Evolutionary conservation across 2,888 invertebrate species (phyloP).

Genomic region (Drepana falcataria): DNA sequence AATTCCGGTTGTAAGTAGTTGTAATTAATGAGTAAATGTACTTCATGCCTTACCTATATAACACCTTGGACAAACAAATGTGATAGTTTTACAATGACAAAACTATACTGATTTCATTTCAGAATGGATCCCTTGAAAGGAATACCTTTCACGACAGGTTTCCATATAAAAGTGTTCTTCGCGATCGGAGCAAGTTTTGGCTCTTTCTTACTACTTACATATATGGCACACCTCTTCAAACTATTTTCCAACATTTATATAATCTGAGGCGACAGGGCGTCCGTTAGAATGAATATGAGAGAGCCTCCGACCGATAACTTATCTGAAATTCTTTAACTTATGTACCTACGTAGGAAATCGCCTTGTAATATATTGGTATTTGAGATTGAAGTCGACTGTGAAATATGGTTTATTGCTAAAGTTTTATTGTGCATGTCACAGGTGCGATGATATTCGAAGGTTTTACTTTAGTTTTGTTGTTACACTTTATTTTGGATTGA

Average conservation of each 20-base stretch:
- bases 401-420: slow-evolving; percentile 76
- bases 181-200: slow-evolving; percentile 37
- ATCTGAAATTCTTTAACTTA: slow-evolving; percentile 63
- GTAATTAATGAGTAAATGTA: too few relatives aligned
- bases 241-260: slow-evolving; percentile 32
- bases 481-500: slow-evolving; percentile 25
- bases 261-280: slow-evolving; percentile 36
- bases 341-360: slow-evolving; percentile 57
- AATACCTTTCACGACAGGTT: slow-evolving; percentile 21
- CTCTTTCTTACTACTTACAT: slow-evolving; percentile 23
- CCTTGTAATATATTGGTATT: slow-evolving; percentile 71
- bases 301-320: slow-evolving; percentile 54
- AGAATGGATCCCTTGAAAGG: slow-evolving; percentile 15
- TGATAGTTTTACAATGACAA: too few relatives aligned
- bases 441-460: slow-evolving; percentile 56
- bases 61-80: too few relatives aligned
- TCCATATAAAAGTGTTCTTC: slow-evolving; percentile 37
- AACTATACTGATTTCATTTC: too few relatives aligned
- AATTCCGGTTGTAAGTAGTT: too few relatives aligned
- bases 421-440: slow-evolving; percentile 74
- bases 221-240: slow-evolving; percentile 24
- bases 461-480: slow-evolving; percentile 49
- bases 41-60: too few relatives aligned
- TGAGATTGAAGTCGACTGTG: slow-evolving; percentile 72
- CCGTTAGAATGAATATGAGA: slow-evolving; percentile 59